A percentile compares a stretch with the other conserved stretches of the same genome.
Conservation (phyloP, 2,113 vertebrate species). For the Lethenteron camtschaticum region DNA sequence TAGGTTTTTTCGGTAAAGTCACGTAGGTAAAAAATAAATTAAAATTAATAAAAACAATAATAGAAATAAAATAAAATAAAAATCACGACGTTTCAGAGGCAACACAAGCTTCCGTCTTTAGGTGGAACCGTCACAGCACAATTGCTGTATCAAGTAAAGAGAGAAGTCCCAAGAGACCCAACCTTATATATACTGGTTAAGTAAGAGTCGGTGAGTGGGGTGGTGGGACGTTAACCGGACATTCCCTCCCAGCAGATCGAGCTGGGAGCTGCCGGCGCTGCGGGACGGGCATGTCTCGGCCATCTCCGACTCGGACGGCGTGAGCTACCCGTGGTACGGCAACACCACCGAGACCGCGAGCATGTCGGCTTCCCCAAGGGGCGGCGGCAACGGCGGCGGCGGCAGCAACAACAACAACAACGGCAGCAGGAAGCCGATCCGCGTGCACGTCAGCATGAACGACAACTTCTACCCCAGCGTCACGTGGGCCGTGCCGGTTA, state of each 20-base stretch:
- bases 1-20: no score
- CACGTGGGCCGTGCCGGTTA: slow-evolving; percentile 83
- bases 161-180: neutral
- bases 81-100: no score
- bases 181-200: neutral
- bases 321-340: slow-evolving; percentile 96
- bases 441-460: slow-evolving; percentile 90
- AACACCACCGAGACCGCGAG: slow-evolving; percentile 95
- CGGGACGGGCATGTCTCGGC: slow-evolving; percentile 71
- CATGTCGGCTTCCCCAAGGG: slow-evolving; percentile 19
- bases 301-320: slow-evolving; percentile 86
- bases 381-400: rapidly evolving
- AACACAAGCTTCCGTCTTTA: no score
- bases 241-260: slow-evolving; percentile 40
- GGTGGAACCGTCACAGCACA: no score
- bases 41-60: no score
- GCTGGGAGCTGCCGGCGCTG: slow-evolving; percentile 89
- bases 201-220: neutral
- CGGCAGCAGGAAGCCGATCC: slow-evolving; percentile 39
- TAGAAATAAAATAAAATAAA: no score
- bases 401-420: slow-evolving; percentile 40
- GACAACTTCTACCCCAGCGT: slow-evolving; percentile 98
- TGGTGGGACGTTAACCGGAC: neutral
- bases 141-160: no score
- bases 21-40: no score